These are phyloP conservation scores for Sarcophilus harrisii DNA, from an alignment of 2,797 vertebrate species.

Conservation along the genomic window DNA sequence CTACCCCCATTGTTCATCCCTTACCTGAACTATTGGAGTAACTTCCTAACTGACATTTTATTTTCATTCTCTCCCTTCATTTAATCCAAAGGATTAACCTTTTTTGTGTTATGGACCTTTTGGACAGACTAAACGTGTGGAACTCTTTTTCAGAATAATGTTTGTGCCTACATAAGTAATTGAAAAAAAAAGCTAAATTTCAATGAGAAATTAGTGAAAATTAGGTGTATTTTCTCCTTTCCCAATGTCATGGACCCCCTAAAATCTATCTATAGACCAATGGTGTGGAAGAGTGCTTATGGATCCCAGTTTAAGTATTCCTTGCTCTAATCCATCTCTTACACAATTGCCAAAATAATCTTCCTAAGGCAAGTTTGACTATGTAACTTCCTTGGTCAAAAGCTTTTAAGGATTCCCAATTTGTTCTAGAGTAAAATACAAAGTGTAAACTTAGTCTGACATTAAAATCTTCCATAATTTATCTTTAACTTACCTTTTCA, in stretches of 20 bases:
- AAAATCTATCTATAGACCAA: background rate
- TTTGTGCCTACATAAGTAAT: background rate
- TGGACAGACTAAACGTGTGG: background rate
- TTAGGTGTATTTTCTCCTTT: background rate
- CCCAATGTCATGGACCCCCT: background rate
- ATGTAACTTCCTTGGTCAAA: background rate
- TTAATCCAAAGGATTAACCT: background rate
- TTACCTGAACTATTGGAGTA: background rate
- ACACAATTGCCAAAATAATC: background rate
- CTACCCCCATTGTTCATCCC: background rate
- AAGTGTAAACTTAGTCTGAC: background rate
- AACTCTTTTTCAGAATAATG: background rate
- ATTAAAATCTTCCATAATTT: background rate
- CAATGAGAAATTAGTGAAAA: background rate
- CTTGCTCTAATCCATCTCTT: background rate
- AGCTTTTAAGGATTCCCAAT: background rate
- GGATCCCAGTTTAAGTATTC: background rate
- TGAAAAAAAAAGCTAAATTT: background rate
- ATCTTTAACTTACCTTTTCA: background rate
- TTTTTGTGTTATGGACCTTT: background rate
- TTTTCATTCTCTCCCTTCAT: background rate
- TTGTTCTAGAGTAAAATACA: background rate
- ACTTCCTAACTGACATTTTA: background rate
- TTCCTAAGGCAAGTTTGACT: background rate
- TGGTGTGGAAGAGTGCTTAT: background rate